Evolutionary conservation across 64 coral and sea anemone genomes (phyloP).

Genomic region (Stylophora pistillata): DNA sequence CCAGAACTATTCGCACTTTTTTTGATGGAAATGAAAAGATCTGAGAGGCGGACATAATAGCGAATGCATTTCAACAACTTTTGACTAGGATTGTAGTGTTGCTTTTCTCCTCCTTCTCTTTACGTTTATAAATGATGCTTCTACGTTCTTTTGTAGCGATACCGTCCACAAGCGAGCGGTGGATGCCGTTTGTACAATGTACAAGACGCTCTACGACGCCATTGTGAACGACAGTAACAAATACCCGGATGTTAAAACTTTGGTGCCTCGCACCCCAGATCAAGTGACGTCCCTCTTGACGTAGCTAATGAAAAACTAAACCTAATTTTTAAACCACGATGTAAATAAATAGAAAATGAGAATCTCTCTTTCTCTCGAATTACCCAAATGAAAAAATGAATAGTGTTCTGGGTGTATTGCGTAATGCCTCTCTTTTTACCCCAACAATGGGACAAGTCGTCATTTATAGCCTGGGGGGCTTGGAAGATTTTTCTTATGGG

Average conservation of each 20-base stretch:
- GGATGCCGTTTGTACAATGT: constrained; percentile 83
- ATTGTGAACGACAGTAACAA: constrained; percentile 74
- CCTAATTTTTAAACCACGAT: not conserved
- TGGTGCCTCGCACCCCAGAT: constrained; percentile 85
- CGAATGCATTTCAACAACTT: too few relatives aligned
- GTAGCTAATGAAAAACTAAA: constrained; percentile 13
- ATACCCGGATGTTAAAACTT: constrained; percentile 75
- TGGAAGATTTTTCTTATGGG: too few relatives aligned
- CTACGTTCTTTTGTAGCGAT: constrained; percentile 58
- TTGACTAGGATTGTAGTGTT: too few relatives aligned
- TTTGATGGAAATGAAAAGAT: too few relatives aligned
- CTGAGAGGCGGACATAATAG: too few relatives aligned
- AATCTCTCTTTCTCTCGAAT: not conserved
- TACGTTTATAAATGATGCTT: not conserved
- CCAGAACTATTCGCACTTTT: too few relatives aligned
- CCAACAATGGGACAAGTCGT: too few relatives aligned
- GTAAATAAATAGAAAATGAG: not conserved
- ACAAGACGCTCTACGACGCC: constrained; percentile 71
- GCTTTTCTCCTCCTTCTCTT: not conserved
- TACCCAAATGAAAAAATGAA: not conserved
- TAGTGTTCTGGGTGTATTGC: too few relatives aligned
- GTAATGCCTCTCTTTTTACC: too few relatives aligned
- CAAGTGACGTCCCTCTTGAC: constrained; percentile 88
- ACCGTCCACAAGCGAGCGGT: constrained; percentile 95
- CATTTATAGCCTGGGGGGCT: too few relatives aligned